These are phyloP conservation scores for Hippoglossus stenolepis DNA, from an alignment of 2,113 vertebrate species.

Conservation along the genomic window DNA sequence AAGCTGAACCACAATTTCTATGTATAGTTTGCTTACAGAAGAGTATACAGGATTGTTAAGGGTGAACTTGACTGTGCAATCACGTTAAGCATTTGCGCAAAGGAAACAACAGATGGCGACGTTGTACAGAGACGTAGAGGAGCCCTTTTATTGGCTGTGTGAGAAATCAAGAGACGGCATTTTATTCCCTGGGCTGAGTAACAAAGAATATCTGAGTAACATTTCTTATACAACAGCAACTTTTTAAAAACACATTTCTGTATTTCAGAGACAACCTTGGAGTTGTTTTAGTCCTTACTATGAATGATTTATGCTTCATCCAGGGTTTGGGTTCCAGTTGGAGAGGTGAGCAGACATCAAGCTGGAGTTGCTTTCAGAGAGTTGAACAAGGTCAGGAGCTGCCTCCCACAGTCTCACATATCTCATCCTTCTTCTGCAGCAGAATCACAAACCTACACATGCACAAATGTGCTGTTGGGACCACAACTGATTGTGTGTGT, in stretches of 20 bases:
- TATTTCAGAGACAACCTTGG: not conserved
- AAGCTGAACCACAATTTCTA: not conserved
- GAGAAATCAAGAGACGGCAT: slow-evolving; percentile 2
- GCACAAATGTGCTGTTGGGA: not conserved
- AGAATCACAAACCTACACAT: slow-evolving; percentile 8
- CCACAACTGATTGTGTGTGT: not conserved
- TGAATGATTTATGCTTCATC: slow-evolving; percentile 12
- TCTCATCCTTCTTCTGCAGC: slow-evolving; percentile 7
- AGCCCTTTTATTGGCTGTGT: not conserved
- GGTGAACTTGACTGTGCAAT: not conserved
- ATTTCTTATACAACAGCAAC: not conserved
- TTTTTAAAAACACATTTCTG: not conserved
- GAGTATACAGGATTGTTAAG: not conserved
- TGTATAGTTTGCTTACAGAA: not conserved
- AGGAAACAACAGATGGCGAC: slow-evolving; percentile 58
- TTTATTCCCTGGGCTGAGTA: slow-evolving; percentile 8
- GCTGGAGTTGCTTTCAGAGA: slow-evolving; percentile 86
- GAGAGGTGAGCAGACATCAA: slow-evolving; percentile 81
- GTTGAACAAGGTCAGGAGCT: slow-evolving; percentile 86
- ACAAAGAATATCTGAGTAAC: not conserved
- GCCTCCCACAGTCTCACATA: not conserved
- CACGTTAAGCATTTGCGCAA: not conserved
- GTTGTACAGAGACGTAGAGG: slow-evolving; percentile 28
- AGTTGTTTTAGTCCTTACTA: slow-evolving; percentile 5
- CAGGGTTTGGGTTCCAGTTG: slow-evolving; percentile 77